A percentile compares a stretch with the other conserved stretches of the same genome.
phyloP scores from a whole-genome alignment of 2,888 invertebrate species.

The Tenthredo distinguenda region DNA sequence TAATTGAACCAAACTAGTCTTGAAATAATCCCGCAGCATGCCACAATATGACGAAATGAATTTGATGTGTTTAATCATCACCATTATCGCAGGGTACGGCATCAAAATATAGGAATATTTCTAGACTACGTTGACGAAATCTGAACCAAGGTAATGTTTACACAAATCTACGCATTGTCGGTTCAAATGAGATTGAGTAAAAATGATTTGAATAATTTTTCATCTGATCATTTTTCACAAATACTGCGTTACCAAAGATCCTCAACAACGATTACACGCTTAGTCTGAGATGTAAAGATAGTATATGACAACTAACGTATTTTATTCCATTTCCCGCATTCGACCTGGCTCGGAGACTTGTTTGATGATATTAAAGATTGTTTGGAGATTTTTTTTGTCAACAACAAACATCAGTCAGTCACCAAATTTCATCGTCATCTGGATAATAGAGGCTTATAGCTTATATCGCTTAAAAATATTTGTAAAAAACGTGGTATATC shows the following conservation, averaged over 20 bases:
- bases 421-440: constrained; percentile 41
- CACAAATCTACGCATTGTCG: too few relatives aligned
- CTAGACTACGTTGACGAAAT: too few relatives aligned
- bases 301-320: not conserved
- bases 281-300: not conserved
- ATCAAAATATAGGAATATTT: too few relatives aligned
- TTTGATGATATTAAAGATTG: constrained; percentile 32
- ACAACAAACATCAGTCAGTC: constrained; percentile 44
- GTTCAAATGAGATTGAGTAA: too few relatives aligned
- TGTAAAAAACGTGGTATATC: not conserved
- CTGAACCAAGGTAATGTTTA: too few relatives aligned
- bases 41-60: too few relatives aligned
- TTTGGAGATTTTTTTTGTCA: not conserved
- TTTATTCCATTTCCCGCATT: not conserved
- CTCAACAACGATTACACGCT: not conserved
- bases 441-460: constrained; percentile 27
- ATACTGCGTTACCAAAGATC: not conserved
- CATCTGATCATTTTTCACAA: not conserved
- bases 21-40: too few relatives aligned
- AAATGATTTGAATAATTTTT: constrained; percentile 20
- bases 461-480: constrained; percentile 4
- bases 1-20: too few relatives aligned
- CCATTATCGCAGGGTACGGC: too few relatives aligned
- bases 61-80: too few relatives aligned
- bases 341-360: constrained; percentile 38